phyloP scores from a whole-genome alignment of 2,888 invertebrate genomes.

The Phanerotoma sp. region DNA sequence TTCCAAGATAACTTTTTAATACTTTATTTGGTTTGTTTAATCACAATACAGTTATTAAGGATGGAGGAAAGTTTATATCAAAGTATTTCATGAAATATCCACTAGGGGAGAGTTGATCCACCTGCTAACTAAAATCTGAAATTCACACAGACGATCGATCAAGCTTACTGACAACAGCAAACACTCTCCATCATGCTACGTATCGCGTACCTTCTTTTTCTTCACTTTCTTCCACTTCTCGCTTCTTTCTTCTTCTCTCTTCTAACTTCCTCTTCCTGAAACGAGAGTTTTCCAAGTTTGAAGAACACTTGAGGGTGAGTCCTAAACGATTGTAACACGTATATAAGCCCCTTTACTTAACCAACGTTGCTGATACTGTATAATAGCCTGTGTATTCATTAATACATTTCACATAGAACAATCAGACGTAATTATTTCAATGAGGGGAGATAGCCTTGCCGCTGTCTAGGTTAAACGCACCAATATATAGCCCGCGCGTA shows the following conservation, averaged over 20 bases:
- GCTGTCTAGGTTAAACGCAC: not conserved
- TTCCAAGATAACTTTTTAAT: no score
- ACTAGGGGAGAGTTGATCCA: constrained; percentile 3
- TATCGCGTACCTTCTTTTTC: not conserved
- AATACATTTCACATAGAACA: constrained; percentile 8
- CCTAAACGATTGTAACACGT: not conserved
- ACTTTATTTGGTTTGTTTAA: no score
- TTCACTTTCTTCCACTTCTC: not conserved
- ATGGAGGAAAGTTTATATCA: not conserved
- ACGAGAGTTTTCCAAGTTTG: constrained; percentile 11
- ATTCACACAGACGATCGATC: constrained; percentile 19
- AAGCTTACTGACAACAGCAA: constrained; percentile 18
- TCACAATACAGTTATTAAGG: not conserved
- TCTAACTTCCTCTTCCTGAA: not conserved
- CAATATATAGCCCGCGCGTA: not conserved
- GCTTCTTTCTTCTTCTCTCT: constrained; percentile 1
- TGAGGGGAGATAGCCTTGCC: not conserved
- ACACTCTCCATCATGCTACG: constrained; percentile 12
- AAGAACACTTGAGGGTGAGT: constrained; percentile 11
- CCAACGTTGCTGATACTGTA: not conserved
- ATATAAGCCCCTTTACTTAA: not conserved
- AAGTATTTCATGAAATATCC: no score
- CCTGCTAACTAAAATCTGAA: constrained; percentile 15
- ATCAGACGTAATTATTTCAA: constrained; percentile 16
- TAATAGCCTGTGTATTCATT: not conserved